phyloP scores from a whole-genome alignment of 2,113 vertebrate species.

The Struthio camelus region DNA sequence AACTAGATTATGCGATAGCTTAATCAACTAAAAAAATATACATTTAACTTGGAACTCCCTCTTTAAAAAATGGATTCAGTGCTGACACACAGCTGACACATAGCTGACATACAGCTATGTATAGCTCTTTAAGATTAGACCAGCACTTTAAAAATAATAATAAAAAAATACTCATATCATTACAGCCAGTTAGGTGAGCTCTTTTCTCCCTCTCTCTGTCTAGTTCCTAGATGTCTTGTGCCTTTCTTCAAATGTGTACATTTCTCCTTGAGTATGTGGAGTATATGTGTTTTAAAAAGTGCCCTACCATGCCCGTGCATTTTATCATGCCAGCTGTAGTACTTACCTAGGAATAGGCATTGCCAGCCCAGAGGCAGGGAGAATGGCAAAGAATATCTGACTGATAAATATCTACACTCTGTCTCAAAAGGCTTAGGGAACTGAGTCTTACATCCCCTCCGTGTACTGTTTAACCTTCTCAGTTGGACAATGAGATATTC shows the following conservation, averaged over 20 bases:
- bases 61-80: not conserved
- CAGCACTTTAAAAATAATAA: not conserved
- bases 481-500: not conserved
- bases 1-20: not conserved
- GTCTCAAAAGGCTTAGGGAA: not conserved
- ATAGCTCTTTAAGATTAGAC: not conserved
- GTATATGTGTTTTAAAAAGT: not conserved
- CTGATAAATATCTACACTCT: not conserved
- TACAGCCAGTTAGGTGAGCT: not conserved
- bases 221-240: not conserved
- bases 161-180: not conserved
- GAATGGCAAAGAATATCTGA: not conserved
- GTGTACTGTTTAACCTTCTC: not conserved
- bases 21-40: not conserved
- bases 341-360: not conserved
- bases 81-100: not conserved
- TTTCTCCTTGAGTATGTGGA: not conserved
- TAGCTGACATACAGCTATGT: too few species aligned
- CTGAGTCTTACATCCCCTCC: not conserved
- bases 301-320: not conserved
- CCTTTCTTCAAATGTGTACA: not conserved
- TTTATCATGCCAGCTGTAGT: not conserved
- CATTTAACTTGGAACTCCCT: not conserved
- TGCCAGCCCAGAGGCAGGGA: not conserved
- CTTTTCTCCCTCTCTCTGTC: not conserved